Conservation (phyloP, 2,113 vertebrate species). For the Okapia johnstoni region DNA sequence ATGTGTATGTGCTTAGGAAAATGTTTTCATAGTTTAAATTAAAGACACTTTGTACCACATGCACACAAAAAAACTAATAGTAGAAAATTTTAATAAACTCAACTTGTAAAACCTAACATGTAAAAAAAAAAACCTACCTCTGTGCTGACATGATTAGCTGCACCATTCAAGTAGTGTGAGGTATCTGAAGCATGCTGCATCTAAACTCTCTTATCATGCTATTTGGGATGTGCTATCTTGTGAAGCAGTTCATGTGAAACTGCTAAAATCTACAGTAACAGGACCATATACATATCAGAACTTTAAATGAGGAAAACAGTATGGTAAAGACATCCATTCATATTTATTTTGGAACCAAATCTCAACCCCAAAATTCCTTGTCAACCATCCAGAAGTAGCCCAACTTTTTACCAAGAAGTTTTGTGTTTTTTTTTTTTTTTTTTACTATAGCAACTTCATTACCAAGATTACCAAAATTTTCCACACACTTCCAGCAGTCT, state of each 20-base stretch:
- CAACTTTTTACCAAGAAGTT: constrained; percentile 28
- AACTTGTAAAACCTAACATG: not conserved
- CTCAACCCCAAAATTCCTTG: constrained; percentile 22
- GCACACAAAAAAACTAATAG: not conserved
- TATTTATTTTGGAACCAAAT: constrained; percentile 42
- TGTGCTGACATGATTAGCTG: constrained; percentile 6
- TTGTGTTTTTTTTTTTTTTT: not conserved
- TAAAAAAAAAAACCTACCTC: not conserved
- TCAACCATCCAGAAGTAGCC: not conserved
- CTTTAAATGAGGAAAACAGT: not conserved
- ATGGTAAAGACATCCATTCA: not conserved
- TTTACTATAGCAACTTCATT: constrained; percentile 51
- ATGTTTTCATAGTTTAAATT: not conserved
- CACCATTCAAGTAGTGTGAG: not conserved
- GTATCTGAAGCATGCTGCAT: not conserved
- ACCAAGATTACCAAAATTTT: constrained; percentile 62
- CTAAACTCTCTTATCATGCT: not conserved
- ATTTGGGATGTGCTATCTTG: not conserved
- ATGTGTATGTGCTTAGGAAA: not conserved
- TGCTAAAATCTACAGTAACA: constrained; percentile 11
- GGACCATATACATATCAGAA: not conserved
- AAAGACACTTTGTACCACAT: not conserved
- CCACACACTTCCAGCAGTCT: constrained; percentile 37
- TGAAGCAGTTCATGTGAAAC: not conserved
- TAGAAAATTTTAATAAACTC: constrained; percentile 41